Conservation (phyloP, 2,797 vertebrate species). For the Channa striata region DNA sequence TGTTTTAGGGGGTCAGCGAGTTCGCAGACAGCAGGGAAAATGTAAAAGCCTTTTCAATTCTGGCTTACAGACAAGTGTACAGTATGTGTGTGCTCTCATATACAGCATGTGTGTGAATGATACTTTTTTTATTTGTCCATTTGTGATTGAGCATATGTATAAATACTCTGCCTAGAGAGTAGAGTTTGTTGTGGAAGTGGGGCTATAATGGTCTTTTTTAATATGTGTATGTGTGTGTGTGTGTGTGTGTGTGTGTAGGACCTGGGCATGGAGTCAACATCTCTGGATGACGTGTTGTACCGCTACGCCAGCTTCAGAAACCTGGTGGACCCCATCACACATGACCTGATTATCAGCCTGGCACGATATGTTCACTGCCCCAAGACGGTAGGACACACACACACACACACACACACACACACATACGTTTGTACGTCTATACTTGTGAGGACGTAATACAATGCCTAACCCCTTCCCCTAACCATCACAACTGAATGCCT, state of each 20-base stretch:
- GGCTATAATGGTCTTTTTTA: constrained; percentile 9
- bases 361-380: constrained; percentile 97
- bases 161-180: not conserved
- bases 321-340: constrained; percentile 98
- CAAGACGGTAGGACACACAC: constrained; percentile 88
- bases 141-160: no score
- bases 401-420: constrained; percentile 22
- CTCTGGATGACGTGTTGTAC: constrained; percentile 96
- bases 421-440: no score
- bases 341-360: constrained; percentile 97
- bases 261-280: constrained; percentile 98
- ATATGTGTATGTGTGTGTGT: constrained; percentile 31
- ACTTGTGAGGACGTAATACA: no score
- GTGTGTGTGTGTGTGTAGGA: constrained; percentile 84
- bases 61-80: not conserved
- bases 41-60: not conserved
- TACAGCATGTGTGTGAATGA: no score
- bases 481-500: no score
- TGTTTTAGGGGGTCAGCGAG: constrained; percentile 7
- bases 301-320: constrained; percentile 98
- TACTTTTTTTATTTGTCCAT: no score
- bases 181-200: not conserved
- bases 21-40: constrained; percentile 25
- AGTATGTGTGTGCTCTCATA: no score
- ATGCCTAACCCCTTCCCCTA: no score